Base-by-base conservation (phyloP, 2,113 vertebrate species). In the Rhinolophus ferrumequinum region DNA sequence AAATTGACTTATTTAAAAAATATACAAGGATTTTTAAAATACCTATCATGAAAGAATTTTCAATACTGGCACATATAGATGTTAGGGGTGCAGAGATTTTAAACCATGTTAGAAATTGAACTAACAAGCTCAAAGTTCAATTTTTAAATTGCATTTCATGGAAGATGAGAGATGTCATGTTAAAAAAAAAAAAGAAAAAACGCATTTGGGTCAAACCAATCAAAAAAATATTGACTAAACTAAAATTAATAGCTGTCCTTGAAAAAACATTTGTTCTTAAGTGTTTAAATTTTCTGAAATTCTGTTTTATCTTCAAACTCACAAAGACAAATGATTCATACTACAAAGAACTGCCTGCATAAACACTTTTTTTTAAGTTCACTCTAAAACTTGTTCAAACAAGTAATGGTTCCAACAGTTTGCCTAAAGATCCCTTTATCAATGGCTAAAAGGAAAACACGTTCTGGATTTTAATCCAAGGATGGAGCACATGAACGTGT, bases 351-450 rank as follows among this genome's bases (percentile, higher is more conserved):
- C 66, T 89, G 73, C 67, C 90, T 79, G 41, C 11, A 64, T 69
- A 94, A 70, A 91, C 47, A 50, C 26, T 92, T 52, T 87, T 90
- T 90, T 89, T 22, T 12, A 88, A 96, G 77, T 92, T 90, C 75
- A 93, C 84, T 85, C 94, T 76, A 75, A 85, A 81, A 98, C 98
- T 67, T 98, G 98, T 98, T 98, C 97, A 95, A 98, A 98, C 98
- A 98, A 97, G 96, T 58, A 64, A n/a, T 50, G 16, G 44, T 67
- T 60, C 83, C 58, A 80, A 60, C 35, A 75, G 87, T 97, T 98
- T 97, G 96, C 94, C 94, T 50, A 91, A 94, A 90, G 75, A 90
- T 82, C 75, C 79, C 93, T 88, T 54, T 58, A 28, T 90, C 52
- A 60, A 62, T n/a, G 92, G 95, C 77, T 80, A 62, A 73, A 93